phyloP scores from a whole-genome alignment of 2,888 invertebrate species.

The Iselma pallidipennis region DNA sequence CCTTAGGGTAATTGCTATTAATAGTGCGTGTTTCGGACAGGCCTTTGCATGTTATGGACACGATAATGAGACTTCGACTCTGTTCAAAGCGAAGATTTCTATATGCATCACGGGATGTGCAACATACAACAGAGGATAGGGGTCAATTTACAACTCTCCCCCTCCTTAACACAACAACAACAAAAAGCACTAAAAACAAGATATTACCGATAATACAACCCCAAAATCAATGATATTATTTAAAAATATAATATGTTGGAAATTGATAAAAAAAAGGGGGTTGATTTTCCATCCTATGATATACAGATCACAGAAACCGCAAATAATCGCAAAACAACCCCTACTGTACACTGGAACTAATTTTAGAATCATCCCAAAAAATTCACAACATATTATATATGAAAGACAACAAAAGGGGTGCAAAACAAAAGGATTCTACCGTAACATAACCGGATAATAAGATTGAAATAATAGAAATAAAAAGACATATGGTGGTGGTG shows the following conservation, averaged over 20 bases:
- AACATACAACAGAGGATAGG: neutral
- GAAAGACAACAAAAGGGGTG: constrained; percentile 42
- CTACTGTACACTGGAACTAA: constrained; percentile 10
- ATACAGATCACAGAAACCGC: constrained; percentile 2
- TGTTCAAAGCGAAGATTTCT: constrained; percentile 40
- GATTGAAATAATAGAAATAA: constrained; percentile 14
- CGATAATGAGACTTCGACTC: constrained; percentile 51
- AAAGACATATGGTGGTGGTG: constrained; percentile 22
- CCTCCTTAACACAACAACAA: neutral
- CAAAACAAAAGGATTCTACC: constrained; percentile 42
- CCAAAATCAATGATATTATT: too few species aligned
- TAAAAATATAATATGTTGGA: constrained; percentile 7
- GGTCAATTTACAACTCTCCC: neutral
- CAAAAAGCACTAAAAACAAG: constrained; percentile 11
- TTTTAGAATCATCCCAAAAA: neutral
- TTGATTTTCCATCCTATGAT: neutral
- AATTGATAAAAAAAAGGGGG: constrained; percentile 11
- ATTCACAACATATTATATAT: constrained; percentile 31
- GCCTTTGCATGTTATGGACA: constrained; percentile 54
- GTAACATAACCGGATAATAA: constrained; percentile 39
- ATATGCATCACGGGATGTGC: constrained; percentile 33
- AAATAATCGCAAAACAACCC: constrained; percentile 2
- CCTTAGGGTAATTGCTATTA: constrained; percentile 55
- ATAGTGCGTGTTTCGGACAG: constrained; percentile 54
- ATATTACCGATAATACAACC: constrained; percentile 5